phyloP scores from a whole-genome alignment of 1,140 invertebrate genomes.

The Zaprionus vittiger region DNA sequence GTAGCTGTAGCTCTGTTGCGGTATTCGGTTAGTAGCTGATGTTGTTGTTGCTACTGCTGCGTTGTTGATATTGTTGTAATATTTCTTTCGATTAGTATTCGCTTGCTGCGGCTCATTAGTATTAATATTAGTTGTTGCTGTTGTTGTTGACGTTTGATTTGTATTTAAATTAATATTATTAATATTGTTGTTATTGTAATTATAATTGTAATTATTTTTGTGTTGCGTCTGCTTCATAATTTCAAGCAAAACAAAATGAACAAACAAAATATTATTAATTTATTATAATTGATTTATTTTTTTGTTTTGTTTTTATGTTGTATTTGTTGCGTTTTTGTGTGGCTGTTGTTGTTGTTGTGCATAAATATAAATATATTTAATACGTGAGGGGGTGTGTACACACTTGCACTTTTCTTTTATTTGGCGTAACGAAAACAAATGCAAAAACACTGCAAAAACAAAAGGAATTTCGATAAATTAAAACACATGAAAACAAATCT shows the following conservation, averaged over 20 bases:
- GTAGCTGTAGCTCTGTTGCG: slow-evolving; percentile 20
- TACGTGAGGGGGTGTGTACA: background rate
- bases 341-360: slow-evolving; percentile 7
- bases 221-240: slow-evolving; percentile 64
- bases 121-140: slow-evolving; percentile 24
- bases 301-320: slow-evolving; percentile 1
- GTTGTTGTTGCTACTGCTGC: slow-evolving; percentile 35
- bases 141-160: slow-evolving; percentile 50
- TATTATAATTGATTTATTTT: slow-evolving; percentile 16
- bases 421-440: slow-evolving; percentile 40
- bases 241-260: slow-evolving; percentile 43
- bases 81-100: slow-evolving; percentile 59
- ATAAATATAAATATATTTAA: background rate
- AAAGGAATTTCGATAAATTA: slow-evolving; percentile 45
- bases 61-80: slow-evolving; percentile 40
- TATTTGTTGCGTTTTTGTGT: slow-evolving; percentile 3
- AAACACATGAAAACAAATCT: slow-evolving; percentile 22
- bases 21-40: slow-evolving; percentile 28
- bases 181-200: slow-evolving; percentile 52
- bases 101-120: slow-evolving; percentile 51
- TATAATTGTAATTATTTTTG: slow-evolving; percentile 61
- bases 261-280: slow-evolving; percentile 25
- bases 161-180: slow-evolving; percentile 59
- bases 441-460: slow-evolving; percentile 59
- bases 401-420: slow-evolving; percentile 32